Conservation (phyloP, 2,113 vertebrate species). For the Calyptomena viridis region DNA sequence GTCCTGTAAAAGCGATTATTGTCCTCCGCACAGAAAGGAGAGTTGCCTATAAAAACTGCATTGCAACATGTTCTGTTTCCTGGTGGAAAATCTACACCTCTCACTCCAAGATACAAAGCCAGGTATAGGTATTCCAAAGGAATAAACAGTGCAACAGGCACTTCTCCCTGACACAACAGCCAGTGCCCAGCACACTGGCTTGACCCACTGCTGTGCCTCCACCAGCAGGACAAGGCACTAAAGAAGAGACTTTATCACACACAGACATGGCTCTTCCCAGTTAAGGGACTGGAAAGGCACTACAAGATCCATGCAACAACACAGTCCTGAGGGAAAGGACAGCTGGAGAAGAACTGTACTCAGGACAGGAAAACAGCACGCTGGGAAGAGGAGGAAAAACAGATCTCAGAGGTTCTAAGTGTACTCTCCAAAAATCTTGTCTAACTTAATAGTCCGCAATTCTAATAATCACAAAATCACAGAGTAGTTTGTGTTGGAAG, state of each 20-base stretch:
- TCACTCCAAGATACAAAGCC: neutral
- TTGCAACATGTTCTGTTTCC: neutral
- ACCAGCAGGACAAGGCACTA: neutral
- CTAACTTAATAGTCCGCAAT: neutral
- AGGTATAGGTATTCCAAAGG: neutral
- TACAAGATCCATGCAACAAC: neutral
- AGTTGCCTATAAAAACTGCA: neutral
- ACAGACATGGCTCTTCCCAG: neutral
- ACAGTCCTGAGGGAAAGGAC: neutral
- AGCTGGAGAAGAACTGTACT: fast-evolving
- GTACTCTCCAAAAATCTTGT: neutral
- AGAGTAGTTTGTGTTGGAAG: neutral
- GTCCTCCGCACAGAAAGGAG: neutral
- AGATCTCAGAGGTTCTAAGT: neutral
- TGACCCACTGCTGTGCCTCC: neutral
- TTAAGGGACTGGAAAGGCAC: neutral
- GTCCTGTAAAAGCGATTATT: neutral
- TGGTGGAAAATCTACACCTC: neutral
- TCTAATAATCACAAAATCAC: neutral
- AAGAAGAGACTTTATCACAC: neutral
- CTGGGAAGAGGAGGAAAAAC: neutral
- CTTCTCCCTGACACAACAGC: neutral
- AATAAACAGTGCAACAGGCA: neutral
- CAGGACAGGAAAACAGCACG: fast-evolving
- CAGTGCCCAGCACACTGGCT: neutral